Evolutionary conservation across 2,113 vertebrate genomes (phyloP).

Genomic region (Cheirogaleus medius): DNA sequence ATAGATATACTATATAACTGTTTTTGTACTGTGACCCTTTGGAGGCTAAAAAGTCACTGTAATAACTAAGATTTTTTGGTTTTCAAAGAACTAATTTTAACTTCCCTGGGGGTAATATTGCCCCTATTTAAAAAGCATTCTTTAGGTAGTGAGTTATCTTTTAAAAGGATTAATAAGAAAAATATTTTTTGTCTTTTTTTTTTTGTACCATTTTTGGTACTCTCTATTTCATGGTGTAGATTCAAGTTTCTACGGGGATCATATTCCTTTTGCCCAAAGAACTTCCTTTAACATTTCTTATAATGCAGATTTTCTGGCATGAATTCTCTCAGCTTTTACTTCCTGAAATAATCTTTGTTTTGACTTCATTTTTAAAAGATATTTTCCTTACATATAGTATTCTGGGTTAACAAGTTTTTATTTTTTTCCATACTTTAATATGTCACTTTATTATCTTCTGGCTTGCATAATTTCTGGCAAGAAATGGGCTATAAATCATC

Average conservation of each 20-base stretch:
- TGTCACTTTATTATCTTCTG: not conserved
- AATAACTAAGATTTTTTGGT: not conserved
- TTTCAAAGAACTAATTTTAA: not conserved
- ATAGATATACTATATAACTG: not conserved
- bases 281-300: not conserved
- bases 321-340: not conserved
- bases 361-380: slow-evolving; percentile 15
- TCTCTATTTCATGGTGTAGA: not conserved
- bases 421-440: not conserved
- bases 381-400: not conserved
- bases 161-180: not conserved
- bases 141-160: not conserved
- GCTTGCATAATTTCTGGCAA: slow-evolving; percentile 18
- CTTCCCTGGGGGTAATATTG: not conserved
- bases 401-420: not conserved
- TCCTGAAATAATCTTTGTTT: not conserved
- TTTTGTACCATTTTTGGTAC: not conserved
- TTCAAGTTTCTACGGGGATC: not conserved
- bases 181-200: not conserved
- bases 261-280: not conserved
- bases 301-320: not conserved
- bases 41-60: not conserved
- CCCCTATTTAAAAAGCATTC: not conserved
- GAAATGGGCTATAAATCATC: not conserved
- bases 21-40: not conserved